Conservation (phyloP, 2,888 invertebrate genomes). For the Eupithecia exiguata region DNA sequence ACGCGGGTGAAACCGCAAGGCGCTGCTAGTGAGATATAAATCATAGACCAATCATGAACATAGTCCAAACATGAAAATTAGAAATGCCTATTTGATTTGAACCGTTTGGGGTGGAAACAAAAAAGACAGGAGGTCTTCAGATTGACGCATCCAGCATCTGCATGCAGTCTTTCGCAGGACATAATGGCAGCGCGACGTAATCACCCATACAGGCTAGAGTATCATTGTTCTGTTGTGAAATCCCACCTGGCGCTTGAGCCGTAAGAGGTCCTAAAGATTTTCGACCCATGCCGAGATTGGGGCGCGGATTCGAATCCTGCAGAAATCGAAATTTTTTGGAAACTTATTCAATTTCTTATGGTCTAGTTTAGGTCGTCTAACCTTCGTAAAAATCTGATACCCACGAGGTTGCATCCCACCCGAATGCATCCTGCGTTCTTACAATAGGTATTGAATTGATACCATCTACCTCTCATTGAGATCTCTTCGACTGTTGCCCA, state of each 20-base stretch:
- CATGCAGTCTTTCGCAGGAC: no score
- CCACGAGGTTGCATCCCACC: conserved; percentile 12
- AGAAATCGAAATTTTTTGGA: no score
- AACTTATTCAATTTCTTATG: no score
- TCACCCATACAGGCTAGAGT: neutral
- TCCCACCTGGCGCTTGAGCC: no score
- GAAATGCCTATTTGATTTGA: neutral
- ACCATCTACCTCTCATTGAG: conserved; percentile 3
- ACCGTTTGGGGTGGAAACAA: no score
- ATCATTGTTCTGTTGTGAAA: neutral
- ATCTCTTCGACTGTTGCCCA: conserved; percentile 20
- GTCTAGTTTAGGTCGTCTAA: neutral
- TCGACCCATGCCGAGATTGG: no score
- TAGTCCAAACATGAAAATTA: neutral
- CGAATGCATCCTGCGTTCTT: conserved; percentile 25
- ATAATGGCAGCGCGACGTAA: conserved; percentile 1
- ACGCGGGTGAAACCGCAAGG: no score
- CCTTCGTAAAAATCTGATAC: conserved; percentile 20
- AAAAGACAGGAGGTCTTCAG: no score
- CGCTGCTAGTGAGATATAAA: no score
- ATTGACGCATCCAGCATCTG: no score
- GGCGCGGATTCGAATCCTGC: no score
- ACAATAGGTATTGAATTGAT: conserved; percentile 38
- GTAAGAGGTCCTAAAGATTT: no score
- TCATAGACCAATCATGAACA: neutral